phyloP scores from a whole-genome alignment of 2,113 vertebrate species.

The Pogona vitticeps region DNA sequence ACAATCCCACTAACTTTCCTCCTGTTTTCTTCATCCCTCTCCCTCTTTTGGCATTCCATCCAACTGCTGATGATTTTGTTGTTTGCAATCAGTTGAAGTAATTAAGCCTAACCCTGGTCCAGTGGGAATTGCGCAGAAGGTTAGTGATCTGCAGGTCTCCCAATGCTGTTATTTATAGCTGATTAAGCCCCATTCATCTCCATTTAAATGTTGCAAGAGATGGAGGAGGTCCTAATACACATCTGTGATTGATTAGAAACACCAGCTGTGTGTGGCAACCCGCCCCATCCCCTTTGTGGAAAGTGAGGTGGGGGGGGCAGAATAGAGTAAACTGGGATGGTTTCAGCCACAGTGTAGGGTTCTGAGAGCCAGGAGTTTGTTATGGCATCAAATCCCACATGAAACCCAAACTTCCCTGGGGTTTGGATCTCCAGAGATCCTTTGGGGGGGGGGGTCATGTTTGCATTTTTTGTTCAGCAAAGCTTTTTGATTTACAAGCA shows the following conservation, averaged over 20 bases:
- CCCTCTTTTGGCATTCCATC: conserved; percentile 30
- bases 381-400: conserved; percentile 38
- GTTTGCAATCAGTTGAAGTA: conserved; percentile 70
- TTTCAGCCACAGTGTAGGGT: conserved; percentile 40
- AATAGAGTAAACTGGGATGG: conserved; percentile 48
- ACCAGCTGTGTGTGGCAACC: conserved; percentile 69
- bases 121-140: conserved; percentile 70
- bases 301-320: conserved; percentile 42
- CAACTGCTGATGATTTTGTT: conserved; percentile 60
- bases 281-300: conserved; percentile 53
- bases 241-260: conserved; percentile 74
- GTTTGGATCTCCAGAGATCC: conserved; percentile 18
- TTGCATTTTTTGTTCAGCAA: neutral
- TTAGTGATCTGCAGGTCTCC: conserved; percentile 71
- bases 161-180: conserved; percentile 73
- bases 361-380: neutral
- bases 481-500: neutral
- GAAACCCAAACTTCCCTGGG: conserved; percentile 31
- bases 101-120: conserved; percentile 74
- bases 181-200: conserved; percentile 78
- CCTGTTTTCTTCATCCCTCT: conserved; percentile 30
- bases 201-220: conserved; percentile 73
- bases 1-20: neutral
- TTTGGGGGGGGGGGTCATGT: neutral
- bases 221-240: conserved; percentile 71